phyloP scores from a whole-genome alignment of 1,140 invertebrate species.

The Brachionus calyciflorus region DNA sequence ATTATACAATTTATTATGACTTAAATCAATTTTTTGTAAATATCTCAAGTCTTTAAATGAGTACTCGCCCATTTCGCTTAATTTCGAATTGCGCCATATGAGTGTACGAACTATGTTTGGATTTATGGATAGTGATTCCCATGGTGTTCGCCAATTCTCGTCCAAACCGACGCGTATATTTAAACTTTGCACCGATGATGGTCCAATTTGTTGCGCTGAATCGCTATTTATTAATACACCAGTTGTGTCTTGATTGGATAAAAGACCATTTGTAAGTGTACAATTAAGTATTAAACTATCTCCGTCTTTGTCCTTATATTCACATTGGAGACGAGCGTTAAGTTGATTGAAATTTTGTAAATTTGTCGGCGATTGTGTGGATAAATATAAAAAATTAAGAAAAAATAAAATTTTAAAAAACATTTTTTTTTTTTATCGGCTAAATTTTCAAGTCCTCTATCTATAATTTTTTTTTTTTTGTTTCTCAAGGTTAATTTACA shows the following conservation, averaged over 20 bases:
- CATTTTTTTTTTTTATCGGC: not conserved
- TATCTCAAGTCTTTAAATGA: constrained; percentile 33
- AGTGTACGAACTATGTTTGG: not conserved
- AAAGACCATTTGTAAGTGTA: not conserved
- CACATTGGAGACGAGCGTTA: constrained; percentile 7
- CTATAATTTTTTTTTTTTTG: too few species aligned
- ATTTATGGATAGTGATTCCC: constrained; percentile 10
- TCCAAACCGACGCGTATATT: constrained; percentile 4
- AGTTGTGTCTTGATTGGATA: not conserved
- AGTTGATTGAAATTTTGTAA: not conserved
- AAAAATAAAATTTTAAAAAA: not conserved
- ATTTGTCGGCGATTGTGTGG: not conserved
- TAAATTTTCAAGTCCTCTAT: too few species aligned
- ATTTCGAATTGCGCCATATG: not conserved
- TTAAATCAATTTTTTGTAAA: constrained; percentile 24
- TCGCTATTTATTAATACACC: not conserved
- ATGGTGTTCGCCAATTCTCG: constrained; percentile 9
- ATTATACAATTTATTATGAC: not conserved
- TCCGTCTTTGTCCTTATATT: constrained; percentile 14
- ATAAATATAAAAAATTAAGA: not conserved
- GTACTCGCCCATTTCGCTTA: constrained; percentile 26
- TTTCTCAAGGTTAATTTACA: too few species aligned
- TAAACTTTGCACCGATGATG: not conserved
- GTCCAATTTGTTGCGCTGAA: not conserved
- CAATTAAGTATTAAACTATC: constrained; percentile 20